Base-by-base conservation (phyloP, 2,113 vertebrate species). In the Clarias batrachus region DNA sequence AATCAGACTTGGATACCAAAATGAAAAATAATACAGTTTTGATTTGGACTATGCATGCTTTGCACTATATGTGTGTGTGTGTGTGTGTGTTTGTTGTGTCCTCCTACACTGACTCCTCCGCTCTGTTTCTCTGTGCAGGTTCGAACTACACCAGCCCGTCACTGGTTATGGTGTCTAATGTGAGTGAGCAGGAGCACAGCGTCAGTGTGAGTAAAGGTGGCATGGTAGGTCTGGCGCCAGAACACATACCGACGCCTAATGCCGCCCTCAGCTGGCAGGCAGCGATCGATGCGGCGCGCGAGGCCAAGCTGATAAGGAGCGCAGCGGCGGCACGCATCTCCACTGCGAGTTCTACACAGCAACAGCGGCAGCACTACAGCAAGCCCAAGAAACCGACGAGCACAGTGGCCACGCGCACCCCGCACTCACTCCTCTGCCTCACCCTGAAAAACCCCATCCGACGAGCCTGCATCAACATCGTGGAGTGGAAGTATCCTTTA, bases 401-500 rank as follows among this genome's bases (percentile, higher is more conserved):
- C 79, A 96, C 97, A 3, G 95, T 97, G 0, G 96, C 98, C 90
- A 99, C 97, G 0, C 96, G 98, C 12, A 98, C 97, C 0, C 98
- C 98, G 1, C 95, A 98, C 1, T 98, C 98, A 48, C 95, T 99
- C 87, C 97, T 99, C 92, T 99, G 98, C 92, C 95, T 99, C 90
- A 99, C 97, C 6, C 96, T 99, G 88, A 99, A 98, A 94, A 99
- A 99, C 90, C 98, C 98, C 93, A 97, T 99, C 92, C 95, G 98
- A 87, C 94, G 97, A 92, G 98, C 97, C 0, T 99, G 98, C 93
- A 99, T 99, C 94, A 99, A 95, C 95, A 98, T 99, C n/a, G 98
- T 99, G 6, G 98, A 99, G 94, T 99, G 98, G 98, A 99, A 99
- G 96, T 99, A 99, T 99, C 98, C 98, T 99, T 97, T 92, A 54